Base-by-base conservation (phyloP, 2,797 vertebrate species). In the Tragopan temminckii region DNA sequence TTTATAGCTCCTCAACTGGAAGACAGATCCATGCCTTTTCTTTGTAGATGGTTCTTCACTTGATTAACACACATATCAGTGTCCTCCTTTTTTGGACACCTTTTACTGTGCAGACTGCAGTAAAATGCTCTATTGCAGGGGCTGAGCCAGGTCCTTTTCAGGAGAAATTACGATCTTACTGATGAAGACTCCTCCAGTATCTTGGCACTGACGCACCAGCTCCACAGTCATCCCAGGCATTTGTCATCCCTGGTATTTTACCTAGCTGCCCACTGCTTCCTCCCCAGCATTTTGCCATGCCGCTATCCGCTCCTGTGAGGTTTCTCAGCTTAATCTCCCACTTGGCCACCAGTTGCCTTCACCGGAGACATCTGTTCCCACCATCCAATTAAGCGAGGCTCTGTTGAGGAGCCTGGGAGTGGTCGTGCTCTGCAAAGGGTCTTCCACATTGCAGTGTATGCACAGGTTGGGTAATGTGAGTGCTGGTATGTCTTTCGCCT, bases 11-110 rank as follows among this genome's bases (percentile, higher is more conserved):
- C 92, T 94, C 94, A 94, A 94, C 92, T 94, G 93, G 94, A 96
- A 96, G 96, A 95, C 95, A 97, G 94, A 95, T 96, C 93, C 95
- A 93, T 96, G 93, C 92, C 89, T 96, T 80, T 87, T 95, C 95
- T 96, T 95, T 95, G 93, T 95, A 95, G 94, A 95, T 96, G 94
- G 92, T 96, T 95, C 93, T 94, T 96, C 92, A 92, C 86, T 96
- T 96, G 93, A 95, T 96, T 95, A 96, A 90, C 96, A 96, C 88
- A 95, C 90, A 92, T 90, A 94, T 82, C 95, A 78, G 90, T 93
- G 92, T 95, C 94, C 95, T 96, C 94, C 94, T 96, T 96, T 96
- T 92, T 94, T 95, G 95, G 95, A 95, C 94, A 72, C 92, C 92
- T 90, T 94, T 83, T 78, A 62, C 88, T 85, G 88, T 83, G 92